These are phyloP conservation scores for Tetropium fuscum DNA, from an alignment of 2,888 invertebrate species.

Conservation along the genomic window DNA sequence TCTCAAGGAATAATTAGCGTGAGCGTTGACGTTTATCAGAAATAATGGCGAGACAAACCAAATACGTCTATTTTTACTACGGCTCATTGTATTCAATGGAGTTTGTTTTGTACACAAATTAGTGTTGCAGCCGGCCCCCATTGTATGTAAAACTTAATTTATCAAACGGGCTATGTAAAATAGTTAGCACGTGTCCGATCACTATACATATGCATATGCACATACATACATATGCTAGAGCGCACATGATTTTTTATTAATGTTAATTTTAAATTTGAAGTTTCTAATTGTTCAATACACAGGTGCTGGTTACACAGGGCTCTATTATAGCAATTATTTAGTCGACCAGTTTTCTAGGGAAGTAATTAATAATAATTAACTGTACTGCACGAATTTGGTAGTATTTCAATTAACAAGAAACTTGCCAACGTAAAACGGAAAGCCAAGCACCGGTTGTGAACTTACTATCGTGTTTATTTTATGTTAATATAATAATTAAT, in stretches of 20 bases:
- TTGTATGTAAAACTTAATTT: conserved; percentile 44
- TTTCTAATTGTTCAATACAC: conserved; percentile 21
- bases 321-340: no score
- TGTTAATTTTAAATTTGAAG: conserved; percentile 10
- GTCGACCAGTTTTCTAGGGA: no score
- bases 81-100: conserved; percentile 42
- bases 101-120: conserved; percentile 34
- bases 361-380: no score
- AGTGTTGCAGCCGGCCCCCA: conserved; percentile 28
- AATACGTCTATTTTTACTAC: conserved; percentile 18
- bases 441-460: no score
- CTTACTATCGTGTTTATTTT: no score
- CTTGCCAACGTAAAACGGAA: no score
- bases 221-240: background rate
- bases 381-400: no score
- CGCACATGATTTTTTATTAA: conserved; percentile 2
- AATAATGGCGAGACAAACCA: conserved; percentile 4
- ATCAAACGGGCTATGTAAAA: conserved; percentile 37
- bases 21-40: conserved; percentile 1
- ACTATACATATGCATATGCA: no score
- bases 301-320: conserved; percentile 12
- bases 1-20: background rate
- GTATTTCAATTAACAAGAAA: no score
- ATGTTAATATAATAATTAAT: no score
- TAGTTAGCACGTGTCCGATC: conserved; percentile 37